These are phyloP conservation scores for Lithophane ornitopus DNA, from an alignment of 2,888 invertebrate species.

Conservation along the genomic window DNA sequence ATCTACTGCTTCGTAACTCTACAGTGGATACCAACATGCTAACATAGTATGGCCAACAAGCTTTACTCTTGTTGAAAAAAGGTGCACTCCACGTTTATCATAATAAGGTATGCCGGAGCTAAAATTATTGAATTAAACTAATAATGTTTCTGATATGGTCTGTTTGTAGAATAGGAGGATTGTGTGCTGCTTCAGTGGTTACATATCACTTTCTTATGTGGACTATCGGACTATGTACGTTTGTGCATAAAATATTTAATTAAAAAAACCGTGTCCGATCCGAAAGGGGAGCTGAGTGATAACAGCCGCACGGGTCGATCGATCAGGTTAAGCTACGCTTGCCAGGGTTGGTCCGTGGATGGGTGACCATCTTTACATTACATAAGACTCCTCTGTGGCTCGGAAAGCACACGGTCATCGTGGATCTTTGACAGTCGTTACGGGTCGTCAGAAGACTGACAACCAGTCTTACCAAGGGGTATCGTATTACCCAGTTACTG, in stretches of 20 bases:
- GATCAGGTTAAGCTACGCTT: too few species aligned
- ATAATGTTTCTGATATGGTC: conserved; percentile 45
- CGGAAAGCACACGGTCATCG: too few species aligned
- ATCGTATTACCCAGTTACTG: too few species aligned
- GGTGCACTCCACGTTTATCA: conserved; percentile 14
- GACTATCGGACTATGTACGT: neutral
- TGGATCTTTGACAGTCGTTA: too few species aligned
- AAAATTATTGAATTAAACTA: conserved; percentile 52
- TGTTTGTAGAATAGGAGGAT: conserved; percentile 40
- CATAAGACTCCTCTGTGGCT: too few species aligned
- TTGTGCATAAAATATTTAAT: neutral
- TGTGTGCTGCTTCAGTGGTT: conserved; percentile 24
- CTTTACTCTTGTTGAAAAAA: conserved; percentile 35
- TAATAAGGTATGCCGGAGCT: conserved; percentile 47
- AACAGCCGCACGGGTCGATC: too few species aligned
- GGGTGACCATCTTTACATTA: too few species aligned
- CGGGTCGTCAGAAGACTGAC: too few species aligned
- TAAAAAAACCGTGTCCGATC: too few species aligned
- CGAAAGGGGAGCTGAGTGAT: too few species aligned
- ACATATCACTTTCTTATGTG: conserved; percentile 52
- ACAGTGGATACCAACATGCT: conserved; percentile 1
- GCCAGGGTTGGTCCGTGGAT: too few species aligned
- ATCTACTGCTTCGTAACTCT: conserved; percentile 18
- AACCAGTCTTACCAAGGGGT: too few species aligned
- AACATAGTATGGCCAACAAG: neutral